phyloP scores from a whole-genome alignment of 2,113 vertebrate species.

The Eupsittula cactorum region DNA sequence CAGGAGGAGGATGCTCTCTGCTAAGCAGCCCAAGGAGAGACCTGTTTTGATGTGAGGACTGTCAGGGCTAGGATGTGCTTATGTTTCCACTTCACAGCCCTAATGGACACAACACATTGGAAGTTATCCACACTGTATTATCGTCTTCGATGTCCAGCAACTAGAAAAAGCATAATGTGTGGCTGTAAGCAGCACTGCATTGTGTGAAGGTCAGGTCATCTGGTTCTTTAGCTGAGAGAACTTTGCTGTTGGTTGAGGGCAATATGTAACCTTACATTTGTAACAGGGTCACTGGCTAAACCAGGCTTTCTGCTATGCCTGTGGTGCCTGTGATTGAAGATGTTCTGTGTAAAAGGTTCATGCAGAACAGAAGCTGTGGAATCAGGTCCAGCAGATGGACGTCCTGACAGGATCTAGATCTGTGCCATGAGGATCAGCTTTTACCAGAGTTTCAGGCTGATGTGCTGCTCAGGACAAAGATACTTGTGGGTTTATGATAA shows the following conservation, averaged over 20 bases:
- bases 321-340: background rate
- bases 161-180: background rate
- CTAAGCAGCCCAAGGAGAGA: background rate
- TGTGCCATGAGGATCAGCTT: background rate
- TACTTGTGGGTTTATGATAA: background rate
- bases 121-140: fast-evolving
- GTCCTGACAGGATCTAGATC: background rate
- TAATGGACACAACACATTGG: background rate
- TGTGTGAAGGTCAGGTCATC: background rate
- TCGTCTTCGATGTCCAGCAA: background rate
- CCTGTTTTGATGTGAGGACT: background rate
- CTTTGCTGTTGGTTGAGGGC: background rate
- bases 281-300: background rate
- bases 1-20: background rate
- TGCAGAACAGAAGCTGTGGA: background rate
- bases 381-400: background rate
- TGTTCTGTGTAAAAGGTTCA: background rate
- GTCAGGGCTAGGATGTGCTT: background rate
- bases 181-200: background rate
- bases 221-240: background rate
- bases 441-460: background rate
- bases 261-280: background rate
- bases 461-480: background rate
- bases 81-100: background rate
- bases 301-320: background rate